Evolutionary conservation across 2,888 invertebrate species (phyloP).

Genomic region (Agrochola lychnidis): DNA sequence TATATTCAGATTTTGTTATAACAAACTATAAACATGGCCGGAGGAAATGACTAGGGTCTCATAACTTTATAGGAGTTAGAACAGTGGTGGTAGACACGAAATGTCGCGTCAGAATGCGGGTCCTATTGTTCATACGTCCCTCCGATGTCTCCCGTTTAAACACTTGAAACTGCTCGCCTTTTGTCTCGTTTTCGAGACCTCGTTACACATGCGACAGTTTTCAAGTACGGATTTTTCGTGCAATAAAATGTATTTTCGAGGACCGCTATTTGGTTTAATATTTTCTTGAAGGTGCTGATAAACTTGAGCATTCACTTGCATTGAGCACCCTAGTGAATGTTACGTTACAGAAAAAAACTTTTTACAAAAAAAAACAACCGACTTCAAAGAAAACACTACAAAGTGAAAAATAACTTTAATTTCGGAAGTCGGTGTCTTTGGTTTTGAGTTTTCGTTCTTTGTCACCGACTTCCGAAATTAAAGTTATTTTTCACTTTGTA

Average conservation of each 20-base stretch:
- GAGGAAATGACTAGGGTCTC: slow-evolving; percentile 57
- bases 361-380: no score
- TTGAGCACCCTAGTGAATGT: no score
- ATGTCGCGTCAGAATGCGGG: slow-evolving; percentile 75
- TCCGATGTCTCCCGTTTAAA: slow-evolving; percentile 71
- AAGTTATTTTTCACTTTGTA: no score
- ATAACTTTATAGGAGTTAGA: slow-evolving; percentile 58
- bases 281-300: background rate
- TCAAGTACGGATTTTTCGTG: slow-evolving; percentile 32
- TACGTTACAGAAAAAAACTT: no score
- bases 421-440: no score
- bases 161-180: slow-evolving; percentile 68
- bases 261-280: background rate
- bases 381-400: no score
- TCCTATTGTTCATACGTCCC: slow-evolving; percentile 74
- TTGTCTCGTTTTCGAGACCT: slow-evolving; percentile 59
- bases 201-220: slow-evolving; percentile 41
- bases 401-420: no score
- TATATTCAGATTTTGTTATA: slow-evolving; percentile 44
- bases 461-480: no score
- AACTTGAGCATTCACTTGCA: no score
- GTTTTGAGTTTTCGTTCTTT: no score
- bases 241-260: slow-evolving; percentile 16
- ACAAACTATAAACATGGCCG: slow-evolving; percentile 36
- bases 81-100: slow-evolving; percentile 61